phyloP scores from a whole-genome alignment of 2,113 vertebrate species.

The Rhineura floridana region DNA sequence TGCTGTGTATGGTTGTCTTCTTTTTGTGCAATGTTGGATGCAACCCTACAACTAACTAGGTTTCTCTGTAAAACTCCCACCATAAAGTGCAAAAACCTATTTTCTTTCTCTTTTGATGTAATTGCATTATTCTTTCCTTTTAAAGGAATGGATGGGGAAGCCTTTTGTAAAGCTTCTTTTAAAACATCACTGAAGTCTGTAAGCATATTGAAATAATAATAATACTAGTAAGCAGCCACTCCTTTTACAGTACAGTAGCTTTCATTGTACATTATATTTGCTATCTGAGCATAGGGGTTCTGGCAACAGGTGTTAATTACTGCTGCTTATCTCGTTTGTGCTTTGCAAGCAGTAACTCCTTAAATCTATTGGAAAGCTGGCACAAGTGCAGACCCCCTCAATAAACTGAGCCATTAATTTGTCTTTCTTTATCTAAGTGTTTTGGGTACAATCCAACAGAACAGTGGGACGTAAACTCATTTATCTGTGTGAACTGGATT shows the following conservation, averaged over 20 bases:
- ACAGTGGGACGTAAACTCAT: neutral
- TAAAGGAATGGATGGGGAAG: neutral
- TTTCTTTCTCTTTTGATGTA: neutral
- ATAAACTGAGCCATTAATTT: neutral
- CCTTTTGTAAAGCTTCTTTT: neutral
- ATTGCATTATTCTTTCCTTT: neutral
- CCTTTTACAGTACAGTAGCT: neutral
- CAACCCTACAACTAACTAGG: neutral
- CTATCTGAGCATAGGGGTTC: conserved; percentile 35
- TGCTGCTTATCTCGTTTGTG: neutral
- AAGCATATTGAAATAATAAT: neutral
- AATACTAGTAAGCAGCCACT: neutral
- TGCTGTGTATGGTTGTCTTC: too few relatives aligned
- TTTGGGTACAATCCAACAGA: neutral
- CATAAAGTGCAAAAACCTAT: neutral
- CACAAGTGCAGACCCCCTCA: conserved; percentile 2
- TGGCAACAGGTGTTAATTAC: conserved; percentile 14
- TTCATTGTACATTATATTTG: conserved; percentile 8
- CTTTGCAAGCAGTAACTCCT: conserved; percentile 35
- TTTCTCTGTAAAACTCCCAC: neutral
- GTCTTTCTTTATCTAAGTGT: neutral
- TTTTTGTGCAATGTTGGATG: too few relatives aligned
- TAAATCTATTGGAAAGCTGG: conserved; percentile 37
- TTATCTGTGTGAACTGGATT: neutral
- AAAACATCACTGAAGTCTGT: neutral